Evolutionary conservation across 92 coral and sea anemone species (phyloP).

Genomic region (Palythoa caribaeorum): DNA sequence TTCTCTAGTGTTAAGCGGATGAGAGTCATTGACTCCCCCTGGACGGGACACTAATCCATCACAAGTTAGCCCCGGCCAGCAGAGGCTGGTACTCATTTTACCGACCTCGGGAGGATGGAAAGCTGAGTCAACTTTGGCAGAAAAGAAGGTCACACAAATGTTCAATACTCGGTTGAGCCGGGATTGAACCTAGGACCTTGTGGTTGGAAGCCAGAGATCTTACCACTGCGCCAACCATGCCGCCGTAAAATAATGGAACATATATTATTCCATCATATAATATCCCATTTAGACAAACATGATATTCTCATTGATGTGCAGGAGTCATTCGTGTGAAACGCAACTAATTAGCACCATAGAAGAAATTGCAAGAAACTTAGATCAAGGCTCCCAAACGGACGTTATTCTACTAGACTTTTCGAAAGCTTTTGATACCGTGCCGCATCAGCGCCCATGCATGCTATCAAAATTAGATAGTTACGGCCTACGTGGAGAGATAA

Average conservation of each 20-base stretch:
- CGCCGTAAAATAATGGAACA: conserved; percentile 11
- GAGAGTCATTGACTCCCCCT: too few relatives aligned
- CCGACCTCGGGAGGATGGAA: too few relatives aligned
- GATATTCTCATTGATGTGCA: conserved; percentile 28
- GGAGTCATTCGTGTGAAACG: background rate
- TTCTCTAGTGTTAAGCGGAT: too few relatives aligned
- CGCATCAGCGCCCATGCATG: background rate
- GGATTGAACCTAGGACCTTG: too few relatives aligned
- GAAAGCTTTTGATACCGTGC: conserved; percentile 5
- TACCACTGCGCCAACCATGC: too few relatives aligned
- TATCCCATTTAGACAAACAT: background rate
- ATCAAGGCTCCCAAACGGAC: conserved; percentile 16
- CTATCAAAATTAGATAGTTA: conserved; percentile 23
- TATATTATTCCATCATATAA: background rate
- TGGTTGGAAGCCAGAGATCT: too few relatives aligned
- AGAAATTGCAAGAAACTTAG: conserved; percentile 27
- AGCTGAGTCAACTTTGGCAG: too few relatives aligned
- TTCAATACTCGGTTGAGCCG: too few relatives aligned
- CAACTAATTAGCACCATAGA: conserved; percentile 20
- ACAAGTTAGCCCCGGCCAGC: too few relatives aligned
- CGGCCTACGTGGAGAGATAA: conserved; percentile 30
- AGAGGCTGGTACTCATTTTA: too few relatives aligned
- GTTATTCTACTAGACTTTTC: conserved; percentile 13
- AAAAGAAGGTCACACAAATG: too few relatives aligned
- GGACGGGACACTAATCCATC: too few relatives aligned